Conservation (phyloP, 1,140 invertebrate species). For the Pogonus chalceus region DNA sequence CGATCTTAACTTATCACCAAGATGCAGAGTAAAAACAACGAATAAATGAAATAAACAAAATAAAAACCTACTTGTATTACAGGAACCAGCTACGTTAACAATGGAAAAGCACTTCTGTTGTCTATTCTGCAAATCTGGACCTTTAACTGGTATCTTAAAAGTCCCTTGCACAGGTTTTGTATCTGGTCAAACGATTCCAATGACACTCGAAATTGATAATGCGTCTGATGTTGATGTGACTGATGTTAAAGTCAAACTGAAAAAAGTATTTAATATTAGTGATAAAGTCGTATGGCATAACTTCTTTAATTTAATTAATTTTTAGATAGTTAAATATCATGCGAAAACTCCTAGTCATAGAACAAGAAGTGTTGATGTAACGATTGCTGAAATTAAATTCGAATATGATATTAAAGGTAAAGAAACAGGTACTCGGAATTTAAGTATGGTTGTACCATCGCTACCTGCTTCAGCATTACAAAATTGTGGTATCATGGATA, state of each 20-base stretch:
- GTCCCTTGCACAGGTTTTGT: conserved; percentile 56
- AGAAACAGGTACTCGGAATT: conserved; percentile 44
- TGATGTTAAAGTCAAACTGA: conserved; percentile 47
- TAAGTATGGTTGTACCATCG: conserved; percentile 48
- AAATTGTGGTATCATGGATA: conserved; percentile 51
- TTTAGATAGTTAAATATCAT: conserved; percentile 42
- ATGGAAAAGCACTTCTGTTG: conserved; percentile 61
- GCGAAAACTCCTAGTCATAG: conserved; percentile 43
- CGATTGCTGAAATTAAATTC: conserved; percentile 42
- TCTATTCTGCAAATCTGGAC: conserved; percentile 55
- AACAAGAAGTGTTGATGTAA: conserved; percentile 40
- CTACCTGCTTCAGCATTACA: conserved; percentile 53
- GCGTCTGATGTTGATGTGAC: conserved; percentile 53
- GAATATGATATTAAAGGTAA: conserved; percentile 41
- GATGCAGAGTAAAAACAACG: conserved; percentile 37
- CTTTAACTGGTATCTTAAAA: conserved; percentile 48
- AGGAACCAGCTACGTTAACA: conserved; percentile 54
- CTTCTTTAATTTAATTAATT: too few relatives aligned
- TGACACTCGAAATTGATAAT: conserved; percentile 58
- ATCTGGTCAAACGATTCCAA: conserved; percentile 55
- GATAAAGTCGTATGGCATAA: too few relatives aligned
- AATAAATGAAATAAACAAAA: too few relatives aligned
- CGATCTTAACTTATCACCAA: conserved; percentile 67
- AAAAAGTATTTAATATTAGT: conserved; percentile 41
- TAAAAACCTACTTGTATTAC: conserved; percentile 10